These are phyloP conservation scores for Lanistes nyassanus DNA, from an alignment of 1,140 invertebrate genomes.

Conservation along the genomic window DNA sequence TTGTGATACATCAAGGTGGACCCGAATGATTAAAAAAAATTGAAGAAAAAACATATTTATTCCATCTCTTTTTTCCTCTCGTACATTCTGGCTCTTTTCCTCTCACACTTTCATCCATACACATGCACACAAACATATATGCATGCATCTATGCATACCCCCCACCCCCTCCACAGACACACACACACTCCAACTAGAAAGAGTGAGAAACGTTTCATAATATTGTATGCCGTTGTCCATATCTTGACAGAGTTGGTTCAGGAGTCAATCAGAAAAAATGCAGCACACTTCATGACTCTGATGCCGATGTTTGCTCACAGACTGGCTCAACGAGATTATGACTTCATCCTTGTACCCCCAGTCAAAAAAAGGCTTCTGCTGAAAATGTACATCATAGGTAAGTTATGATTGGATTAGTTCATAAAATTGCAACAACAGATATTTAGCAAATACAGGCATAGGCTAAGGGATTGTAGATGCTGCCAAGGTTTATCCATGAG, in stretches of 20 bases:
- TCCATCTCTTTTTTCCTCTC: too few species aligned
- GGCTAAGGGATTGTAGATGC: too few species aligned
- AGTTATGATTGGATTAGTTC: too few species aligned
- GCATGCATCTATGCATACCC: background rate
- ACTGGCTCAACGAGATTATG: conserved; percentile 62
- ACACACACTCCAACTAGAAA: background rate
- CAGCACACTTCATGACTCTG: conserved; percentile 53
- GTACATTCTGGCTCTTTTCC: background rate
- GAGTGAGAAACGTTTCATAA: background rate
- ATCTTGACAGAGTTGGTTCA: conserved; percentile 54
- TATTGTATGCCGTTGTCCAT: background rate
- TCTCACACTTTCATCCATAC: background rate
- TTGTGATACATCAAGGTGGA: too few species aligned
- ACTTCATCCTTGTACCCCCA: conserved; percentile 57
- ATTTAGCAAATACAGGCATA: too few species aligned
- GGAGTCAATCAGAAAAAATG: conserved; percentile 55
- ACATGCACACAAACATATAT: background rate
- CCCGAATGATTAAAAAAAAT: too few species aligned
- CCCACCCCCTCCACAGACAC: background rate
- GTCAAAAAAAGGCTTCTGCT: conserved; percentile 57
- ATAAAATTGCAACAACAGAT: too few species aligned
- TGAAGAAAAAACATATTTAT: too few species aligned
- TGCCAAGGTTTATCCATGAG: too few species aligned
- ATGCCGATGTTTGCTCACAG: conserved; percentile 59
- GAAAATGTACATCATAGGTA: conserved; percentile 63